A percentile compares a stretch with the other conserved stretches of the same genome.
Evolutionary conservation across 2,888 invertebrate genomes (phyloP).

Genomic region (Gandaritis pyraliata): DNA sequence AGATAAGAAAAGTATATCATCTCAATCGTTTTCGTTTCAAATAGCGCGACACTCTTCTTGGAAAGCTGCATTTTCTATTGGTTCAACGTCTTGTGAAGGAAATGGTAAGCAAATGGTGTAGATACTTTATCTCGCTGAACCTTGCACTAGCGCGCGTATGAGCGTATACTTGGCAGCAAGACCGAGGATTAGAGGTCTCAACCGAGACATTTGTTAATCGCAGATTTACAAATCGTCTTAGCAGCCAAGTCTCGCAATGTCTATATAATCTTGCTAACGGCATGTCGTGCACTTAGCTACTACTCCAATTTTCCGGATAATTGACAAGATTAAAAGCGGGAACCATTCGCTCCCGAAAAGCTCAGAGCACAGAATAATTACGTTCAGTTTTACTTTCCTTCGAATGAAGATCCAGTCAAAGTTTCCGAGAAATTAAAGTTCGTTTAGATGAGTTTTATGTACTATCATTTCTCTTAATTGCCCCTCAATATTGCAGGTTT

Average conservation of each 20-base stretch:
- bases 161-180: slow-evolving; percentile 20
- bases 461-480: slow-evolving; percentile 47
- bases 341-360: slow-evolving; percentile 59
- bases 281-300: slow-evolving; percentile 47
- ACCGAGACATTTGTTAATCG: slow-evolving; percentile 32
- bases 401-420: slow-evolving; percentile 58
- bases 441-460: slow-evolving; percentile 48
- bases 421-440: slow-evolving; percentile 51
- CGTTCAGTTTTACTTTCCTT: slow-evolving; percentile 62
- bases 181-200: slow-evolving; percentile 14
- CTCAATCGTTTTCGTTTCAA: slow-evolving; percentile 12
- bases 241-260: slow-evolving; percentile 31
- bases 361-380: slow-evolving; percentile 62
- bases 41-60: slow-evolving; percentile 17
- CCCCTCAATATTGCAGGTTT: slow-evolving; percentile 17
- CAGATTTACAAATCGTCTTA: slow-evolving; percentile 31
- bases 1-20: slow-evolving; percentile 10
- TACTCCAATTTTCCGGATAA: slow-evolving; percentile 68
- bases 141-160: slow-evolving; percentile 21
- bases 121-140: slow-evolving; percentile 29
- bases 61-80: slow-evolving; percentile 27
- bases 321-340: slow-evolving; percentile 69
- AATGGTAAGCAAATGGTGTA: slow-evolving; percentile 34
- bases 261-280: slow-evolving; percentile 49
- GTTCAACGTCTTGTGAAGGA: slow-evolving; percentile 30